A percentile compares a stretch with the other conserved stretches of the same genome.
Evolutionary conservation across 2,888 invertebrate genomes (phyloP).

Genomic region (Tachina fera): DNA sequence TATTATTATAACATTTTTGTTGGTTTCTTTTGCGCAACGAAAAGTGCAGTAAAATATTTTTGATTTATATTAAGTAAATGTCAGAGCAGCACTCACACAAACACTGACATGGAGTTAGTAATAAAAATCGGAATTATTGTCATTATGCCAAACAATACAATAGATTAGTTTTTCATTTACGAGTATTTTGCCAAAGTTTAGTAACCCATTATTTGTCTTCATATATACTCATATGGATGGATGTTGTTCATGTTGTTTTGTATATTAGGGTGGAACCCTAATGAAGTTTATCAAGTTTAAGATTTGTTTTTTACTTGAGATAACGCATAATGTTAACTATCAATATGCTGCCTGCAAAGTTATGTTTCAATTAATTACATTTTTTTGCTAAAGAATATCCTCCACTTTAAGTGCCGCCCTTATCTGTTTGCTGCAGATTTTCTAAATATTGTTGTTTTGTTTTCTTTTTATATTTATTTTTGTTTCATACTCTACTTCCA

Average conservation of each 20-base stretch:
- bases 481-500: slow-evolving; percentile 47
- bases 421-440: slow-evolving; percentile 26
- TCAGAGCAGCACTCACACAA: not conserved
- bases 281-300: not conserved
- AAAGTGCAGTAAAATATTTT: slow-evolving; percentile 49
- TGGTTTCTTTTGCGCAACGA: slow-evolving; percentile 15
- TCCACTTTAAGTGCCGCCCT: not conserved
- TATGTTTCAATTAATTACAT: too few species aligned
- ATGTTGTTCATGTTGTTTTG: slow-evolving; percentile 4
- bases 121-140: slow-evolving; percentile 64
- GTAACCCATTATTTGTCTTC: slow-evolving; percentile 65
- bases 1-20: not conserved
- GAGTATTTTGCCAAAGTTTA: slow-evolving; percentile 68
- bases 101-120: slow-evolving; percentile 34
- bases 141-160: slow-evolving; percentile 66
- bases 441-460: slow-evolving; percentile 40
- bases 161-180: slow-evolving; percentile 61
- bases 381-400: not conserved
- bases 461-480: slow-evolving; percentile 56
- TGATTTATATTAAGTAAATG: slow-evolving; percentile 55
- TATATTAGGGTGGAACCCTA: slow-evolving; percentile 6
- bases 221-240: slow-evolving; percentile 31
- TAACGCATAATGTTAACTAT: not conserved
- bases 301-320: not conserved
- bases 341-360: too few species aligned